phyloP scores from a whole-genome alignment of 2,888 invertebrate genomes.

The Selenia dentaria region DNA sequence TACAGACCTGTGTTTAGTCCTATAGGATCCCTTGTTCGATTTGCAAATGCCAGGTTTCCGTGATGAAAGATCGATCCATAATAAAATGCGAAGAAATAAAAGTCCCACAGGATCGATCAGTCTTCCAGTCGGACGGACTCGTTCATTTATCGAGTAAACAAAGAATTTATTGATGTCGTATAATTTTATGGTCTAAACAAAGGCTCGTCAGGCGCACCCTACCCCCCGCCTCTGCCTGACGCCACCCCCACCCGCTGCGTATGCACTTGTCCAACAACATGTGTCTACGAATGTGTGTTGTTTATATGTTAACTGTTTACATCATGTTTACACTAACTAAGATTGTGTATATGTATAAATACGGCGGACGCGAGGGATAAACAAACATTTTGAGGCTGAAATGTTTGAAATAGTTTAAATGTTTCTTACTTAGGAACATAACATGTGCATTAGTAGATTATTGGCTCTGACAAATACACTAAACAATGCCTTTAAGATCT shows the following conservation, averaged over 20 bases:
- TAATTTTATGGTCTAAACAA: constrained; percentile 84
- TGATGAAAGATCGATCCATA: constrained; percentile 10
- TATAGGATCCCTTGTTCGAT: no score
- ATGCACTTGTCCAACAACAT: constrained; percentile 73
- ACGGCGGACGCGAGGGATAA: constrained; percentile 49
- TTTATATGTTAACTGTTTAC: constrained; percentile 74
- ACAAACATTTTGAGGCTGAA: constrained; percentile 46
- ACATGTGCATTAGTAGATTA: constrained; percentile 29
- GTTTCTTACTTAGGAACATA: constrained; percentile 26
- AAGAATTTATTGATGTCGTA: constrained; percentile 82
- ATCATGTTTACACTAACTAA: constrained; percentile 67
- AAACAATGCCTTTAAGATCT: constrained; percentile 42
- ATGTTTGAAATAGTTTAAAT: constrained; percentile 37
- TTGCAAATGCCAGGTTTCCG: not conserved
- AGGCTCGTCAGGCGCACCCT: constrained; percentile 60
- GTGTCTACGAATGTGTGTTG: constrained; percentile 71
- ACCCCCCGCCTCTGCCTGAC: constrained; percentile 26
- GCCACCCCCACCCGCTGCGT: constrained; percentile 56
- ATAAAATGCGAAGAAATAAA: constrained; percentile 36
- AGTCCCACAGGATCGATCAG: constrained; percentile 58
- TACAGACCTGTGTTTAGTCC: not conserved
- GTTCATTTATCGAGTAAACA: constrained; percentile 78
- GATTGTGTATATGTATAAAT: constrained; percentile 65
- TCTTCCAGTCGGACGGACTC: constrained; percentile 60
- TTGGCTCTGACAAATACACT: constrained; percentile 38